Conservation (phyloP, 2,888 invertebrate genomes). For the Limnephilus auricula region DNA sequence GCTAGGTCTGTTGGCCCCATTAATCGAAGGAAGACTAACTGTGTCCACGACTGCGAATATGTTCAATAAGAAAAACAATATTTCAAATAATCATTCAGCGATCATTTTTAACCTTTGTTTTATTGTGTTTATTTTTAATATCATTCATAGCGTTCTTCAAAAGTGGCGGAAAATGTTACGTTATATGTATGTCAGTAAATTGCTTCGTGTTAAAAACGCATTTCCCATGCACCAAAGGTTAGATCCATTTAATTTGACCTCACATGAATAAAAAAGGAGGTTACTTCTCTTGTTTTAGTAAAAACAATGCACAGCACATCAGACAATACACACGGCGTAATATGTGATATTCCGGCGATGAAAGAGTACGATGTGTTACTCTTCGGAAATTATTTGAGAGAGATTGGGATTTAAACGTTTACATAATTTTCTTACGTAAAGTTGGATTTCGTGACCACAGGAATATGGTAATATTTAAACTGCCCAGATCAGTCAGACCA, state of each 20-base stretch:
- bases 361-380: neutral
- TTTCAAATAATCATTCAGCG: too few relatives aligned
- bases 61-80: too few relatives aligned
- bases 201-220: neutral
- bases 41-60: too few relatives aligned
- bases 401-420: neutral
- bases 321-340: neutral
- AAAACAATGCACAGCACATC: neutral
- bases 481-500: neutral
- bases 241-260: neutral
- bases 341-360: neutral
- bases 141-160: neutral
- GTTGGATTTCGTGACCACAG: too few relatives aligned
- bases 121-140: neutral
- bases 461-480: too few relatives aligned
- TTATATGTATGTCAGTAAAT: neutral
- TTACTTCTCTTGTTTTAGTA: slow-evolving; percentile 2
- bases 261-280: neutral
- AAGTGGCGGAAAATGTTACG: neutral
- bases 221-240: slow-evolving; percentile 8
- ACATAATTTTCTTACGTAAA: neutral
- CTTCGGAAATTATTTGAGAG: neutral
- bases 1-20: too few relatives aligned
- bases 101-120: too few relatives aligned
- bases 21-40: too few relatives aligned